Percentiles rank a stretch among this genome's conserved stretches.
Conservation (phyloP, 2,113 vertebrate genomes). For the Chitala chitala region DNA sequence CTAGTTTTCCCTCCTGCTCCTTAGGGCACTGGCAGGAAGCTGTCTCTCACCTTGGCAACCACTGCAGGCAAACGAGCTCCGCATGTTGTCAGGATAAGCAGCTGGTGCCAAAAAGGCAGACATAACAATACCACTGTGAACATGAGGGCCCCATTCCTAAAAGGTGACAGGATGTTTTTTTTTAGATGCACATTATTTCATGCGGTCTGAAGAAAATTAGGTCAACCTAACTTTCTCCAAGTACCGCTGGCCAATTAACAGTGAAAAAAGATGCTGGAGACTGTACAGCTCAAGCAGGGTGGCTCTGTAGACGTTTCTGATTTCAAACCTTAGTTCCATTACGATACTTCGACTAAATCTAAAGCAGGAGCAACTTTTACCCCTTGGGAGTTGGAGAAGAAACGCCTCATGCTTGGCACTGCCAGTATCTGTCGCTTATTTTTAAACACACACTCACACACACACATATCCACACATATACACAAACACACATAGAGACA, state of each 20-base stretch:
- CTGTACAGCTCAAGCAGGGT: not conserved
- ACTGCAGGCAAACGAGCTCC: constrained; percentile 32
- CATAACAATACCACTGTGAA: constrained; percentile 33
- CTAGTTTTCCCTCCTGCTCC: too few species aligned
- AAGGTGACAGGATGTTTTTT: constrained; percentile 28
- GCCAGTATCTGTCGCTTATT: not conserved
- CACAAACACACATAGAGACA: too few species aligned
- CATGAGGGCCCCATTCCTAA: constrained; percentile 37
- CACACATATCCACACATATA: too few species aligned
- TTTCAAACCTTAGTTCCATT: too few species aligned
- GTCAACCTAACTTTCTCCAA: constrained; percentile 8
- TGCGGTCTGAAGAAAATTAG: constrained; percentile 34
- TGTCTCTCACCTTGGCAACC: constrained; percentile 26
- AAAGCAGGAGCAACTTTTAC: not conserved
- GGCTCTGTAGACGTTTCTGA: not conserved
- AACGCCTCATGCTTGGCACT: too few species aligned
- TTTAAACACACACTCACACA: too few species aligned
- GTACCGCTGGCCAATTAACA: not conserved
- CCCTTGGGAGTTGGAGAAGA: not conserved
- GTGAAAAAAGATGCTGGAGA: constrained; percentile 6
- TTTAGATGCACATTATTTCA: constrained; percentile 28
- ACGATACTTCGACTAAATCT: not conserved
- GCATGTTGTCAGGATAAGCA: constrained; percentile 24
- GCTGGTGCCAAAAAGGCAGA: constrained; percentile 37
- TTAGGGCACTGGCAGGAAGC: constrained; percentile 12